phyloP scores from a whole-genome alignment of 2,113 vertebrate species.

The Uropsilus gracilis region DNA sequence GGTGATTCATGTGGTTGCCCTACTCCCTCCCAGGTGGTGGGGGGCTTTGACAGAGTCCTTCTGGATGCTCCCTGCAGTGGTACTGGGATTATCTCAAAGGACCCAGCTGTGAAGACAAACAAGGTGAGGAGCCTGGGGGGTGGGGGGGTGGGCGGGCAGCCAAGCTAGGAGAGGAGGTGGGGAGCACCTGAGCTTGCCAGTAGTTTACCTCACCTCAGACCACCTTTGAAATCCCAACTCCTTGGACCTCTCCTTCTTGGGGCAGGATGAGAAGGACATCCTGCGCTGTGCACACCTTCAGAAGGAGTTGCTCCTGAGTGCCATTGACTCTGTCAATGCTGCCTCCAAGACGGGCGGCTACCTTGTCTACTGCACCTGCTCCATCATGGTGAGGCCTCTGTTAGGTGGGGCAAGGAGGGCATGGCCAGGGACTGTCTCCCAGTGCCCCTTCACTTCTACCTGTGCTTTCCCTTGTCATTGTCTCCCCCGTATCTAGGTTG shows the following conservation, averaged over 20 bases:
- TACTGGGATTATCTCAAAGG: constrained; percentile 97
- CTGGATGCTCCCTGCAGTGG: constrained; percentile 97
- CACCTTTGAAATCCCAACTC: neutral
- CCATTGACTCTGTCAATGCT: constrained; percentile 96
- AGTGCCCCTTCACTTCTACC: neutral
- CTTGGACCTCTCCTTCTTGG: neutral
- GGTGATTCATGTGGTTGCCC: neutral
- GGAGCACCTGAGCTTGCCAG: neutral
- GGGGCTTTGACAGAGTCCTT: constrained; percentile 96
- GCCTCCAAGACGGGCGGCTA: constrained; percentile 93
- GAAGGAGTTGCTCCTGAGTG: constrained; percentile 95
- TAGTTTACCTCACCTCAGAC: no score
- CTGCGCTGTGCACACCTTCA: constrained; percentile 95
- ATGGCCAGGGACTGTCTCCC: fast-evolving
- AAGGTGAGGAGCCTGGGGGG: constrained; percentile 87
- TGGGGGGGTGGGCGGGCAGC: neutral
- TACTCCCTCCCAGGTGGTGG: constrained; percentile 89
- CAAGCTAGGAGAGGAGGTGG: neutral
- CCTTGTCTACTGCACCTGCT: constrained; percentile 97
- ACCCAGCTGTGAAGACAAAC: constrained; percentile 96
- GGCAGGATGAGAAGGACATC: constrained; percentile 93
- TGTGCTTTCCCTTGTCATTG: neutral
- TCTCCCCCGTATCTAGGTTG: constrained; percentile 87
- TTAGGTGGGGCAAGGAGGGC: fast-evolving
- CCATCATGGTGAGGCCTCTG: constrained; percentile 89